Conservation (phyloP, 2,797 vertebrate genomes). For the Emys orbicularis region DNA sequence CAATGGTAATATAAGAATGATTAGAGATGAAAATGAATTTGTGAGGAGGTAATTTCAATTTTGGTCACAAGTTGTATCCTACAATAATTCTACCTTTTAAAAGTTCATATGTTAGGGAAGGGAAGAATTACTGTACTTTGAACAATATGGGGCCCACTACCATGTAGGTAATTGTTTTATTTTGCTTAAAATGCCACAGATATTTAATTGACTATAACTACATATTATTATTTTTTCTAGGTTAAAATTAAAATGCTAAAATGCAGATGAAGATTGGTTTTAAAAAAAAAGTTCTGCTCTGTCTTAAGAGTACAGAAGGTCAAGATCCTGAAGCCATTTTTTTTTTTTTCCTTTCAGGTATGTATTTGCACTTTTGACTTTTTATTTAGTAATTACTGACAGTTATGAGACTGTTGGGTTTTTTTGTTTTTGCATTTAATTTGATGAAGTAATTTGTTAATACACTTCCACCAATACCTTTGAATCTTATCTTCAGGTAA, state of each 20-base stretch:
- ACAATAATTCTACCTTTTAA: neutral
- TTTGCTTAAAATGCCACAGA: neutral
- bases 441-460: neutral
- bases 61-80: neutral
- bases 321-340: neutral
- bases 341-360: slow-evolving; percentile 53
- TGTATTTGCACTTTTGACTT: neutral
- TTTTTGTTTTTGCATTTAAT: neutral
- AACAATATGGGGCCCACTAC: neutral
- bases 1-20: neutral
- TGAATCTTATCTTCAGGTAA: neutral
- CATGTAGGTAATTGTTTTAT: neutral
- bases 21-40: neutral
- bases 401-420: neutral
- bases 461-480: neutral
- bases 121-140: neutral
- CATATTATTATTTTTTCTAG: slow-evolving; percentile 60
- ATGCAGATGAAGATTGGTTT: slow-evolving; percentile 64
- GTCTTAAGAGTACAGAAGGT: neutral
- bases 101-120: neutral
- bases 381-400: neutral
- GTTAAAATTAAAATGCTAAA: slow-evolving; percentile 55
- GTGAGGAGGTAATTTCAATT: neutral
- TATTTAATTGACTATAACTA: slow-evolving; percentile 27
- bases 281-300: slow-evolving; percentile 18